phyloP scores from a whole-genome alignment of 53 echinoderm and acorn worm species.

The Crossaster papposus region DNA sequence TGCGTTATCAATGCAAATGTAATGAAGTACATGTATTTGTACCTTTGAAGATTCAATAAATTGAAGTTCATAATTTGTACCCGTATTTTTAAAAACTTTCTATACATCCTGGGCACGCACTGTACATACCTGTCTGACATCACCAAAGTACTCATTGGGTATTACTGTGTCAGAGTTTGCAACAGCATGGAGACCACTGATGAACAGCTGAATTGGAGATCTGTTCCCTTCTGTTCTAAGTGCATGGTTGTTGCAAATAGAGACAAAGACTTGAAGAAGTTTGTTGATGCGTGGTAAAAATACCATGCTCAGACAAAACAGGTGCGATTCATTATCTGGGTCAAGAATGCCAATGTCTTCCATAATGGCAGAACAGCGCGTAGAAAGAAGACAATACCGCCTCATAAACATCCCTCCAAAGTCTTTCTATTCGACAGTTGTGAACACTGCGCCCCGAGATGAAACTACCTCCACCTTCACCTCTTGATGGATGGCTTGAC shows the following conservation, averaged over 20 bases:
- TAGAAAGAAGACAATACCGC: slow-evolving; percentile 4
- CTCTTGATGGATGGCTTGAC: slow-evolving; percentile 36
- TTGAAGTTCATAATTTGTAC: too few species aligned
- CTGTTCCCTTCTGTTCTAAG: slow-evolving; percentile 49
- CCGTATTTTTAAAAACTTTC: too few species aligned
- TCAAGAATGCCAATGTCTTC: slow-evolving; percentile 27
- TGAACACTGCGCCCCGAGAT: slow-evolving; percentile 51
- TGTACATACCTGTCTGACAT: not conserved
- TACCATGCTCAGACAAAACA: slow-evolving; percentile 24
- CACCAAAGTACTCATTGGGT: not conserved
- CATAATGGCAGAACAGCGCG: slow-evolving; percentile 1
- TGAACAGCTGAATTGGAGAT: slow-evolving; percentile 60
- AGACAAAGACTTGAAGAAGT: slow-evolving; percentile 34
- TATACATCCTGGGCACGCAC: too few species aligned
- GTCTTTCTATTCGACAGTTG: slow-evolving; percentile 54
- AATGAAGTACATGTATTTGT: too few species aligned
- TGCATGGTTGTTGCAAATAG: slow-evolving; percentile 61
- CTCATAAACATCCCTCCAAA: slow-evolving; percentile 54
- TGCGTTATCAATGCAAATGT: too few species aligned
- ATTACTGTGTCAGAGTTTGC: not conserved
- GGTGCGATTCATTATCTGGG: slow-evolving; percentile 35
- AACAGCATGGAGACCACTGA: slow-evolving; percentile 16
- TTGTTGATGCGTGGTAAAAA: slow-evolving; percentile 54
- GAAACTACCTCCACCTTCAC: slow-evolving; percentile 43
- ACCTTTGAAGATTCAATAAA: too few species aligned